phyloP scores from a whole-genome alignment of 2,888 invertebrate genomes.

The Tenodera sinensis region DNA sequence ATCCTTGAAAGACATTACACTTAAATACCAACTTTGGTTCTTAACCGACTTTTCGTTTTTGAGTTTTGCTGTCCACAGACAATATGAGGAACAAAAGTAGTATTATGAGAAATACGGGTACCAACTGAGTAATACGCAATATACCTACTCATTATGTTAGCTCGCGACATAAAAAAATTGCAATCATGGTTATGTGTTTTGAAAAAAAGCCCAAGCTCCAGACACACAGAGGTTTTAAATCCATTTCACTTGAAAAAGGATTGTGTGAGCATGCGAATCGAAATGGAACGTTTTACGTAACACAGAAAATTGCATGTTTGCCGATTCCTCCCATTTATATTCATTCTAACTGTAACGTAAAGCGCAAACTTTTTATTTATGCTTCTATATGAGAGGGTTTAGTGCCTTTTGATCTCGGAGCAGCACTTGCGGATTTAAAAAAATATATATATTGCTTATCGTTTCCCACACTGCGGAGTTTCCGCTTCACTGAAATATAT shows the following conservation, averaged over 20 bases:
- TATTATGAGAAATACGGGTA: too few relatives aligned
- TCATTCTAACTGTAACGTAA: neutral
- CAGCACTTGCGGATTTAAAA: neutral
- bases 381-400: neutral
- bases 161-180: too few relatives aligned
- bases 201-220: neutral
- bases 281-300: neutral
- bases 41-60: too few relatives aligned
- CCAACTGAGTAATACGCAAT: too few relatives aligned
- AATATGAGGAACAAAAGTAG: too few relatives aligned
- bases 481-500: neutral
- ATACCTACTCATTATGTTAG: too few relatives aligned
- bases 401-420: neutral
- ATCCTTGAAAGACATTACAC: too few relatives aligned
- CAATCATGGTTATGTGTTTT: too few relatives aligned
- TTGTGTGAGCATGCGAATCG: neutral
- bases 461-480: neutral
- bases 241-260: neutral
- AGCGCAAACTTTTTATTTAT: neutral
- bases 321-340: neutral
- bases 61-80: too few relatives aligned
- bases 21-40: too few relatives aligned
- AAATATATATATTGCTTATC: neutral
- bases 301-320: neutral
- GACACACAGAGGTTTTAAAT: neutral